Evolutionary conservation across 2,888 invertebrate species (phyloP).

Genomic region (Calliopum simillimum): DNA sequence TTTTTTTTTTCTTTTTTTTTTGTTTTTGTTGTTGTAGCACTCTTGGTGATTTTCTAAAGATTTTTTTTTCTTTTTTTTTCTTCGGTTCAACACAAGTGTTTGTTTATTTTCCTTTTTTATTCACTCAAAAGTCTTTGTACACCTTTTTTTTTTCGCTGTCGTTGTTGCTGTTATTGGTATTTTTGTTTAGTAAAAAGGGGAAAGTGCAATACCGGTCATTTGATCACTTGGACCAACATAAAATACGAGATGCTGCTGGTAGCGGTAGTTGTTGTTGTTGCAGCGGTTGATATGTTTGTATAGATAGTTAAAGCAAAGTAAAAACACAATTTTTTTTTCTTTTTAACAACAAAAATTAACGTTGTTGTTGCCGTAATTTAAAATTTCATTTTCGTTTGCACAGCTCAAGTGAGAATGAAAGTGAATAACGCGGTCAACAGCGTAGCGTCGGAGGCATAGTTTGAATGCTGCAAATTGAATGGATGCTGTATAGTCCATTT

Average conservation of each 20-base stretch:
- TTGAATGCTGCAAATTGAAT: not conserved
- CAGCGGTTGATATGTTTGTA: conserved; percentile 9
- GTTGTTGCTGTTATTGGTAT: conserved; percentile 8
- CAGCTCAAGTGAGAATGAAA: conserved; percentile 38
- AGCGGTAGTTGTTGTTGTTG: not conserved
- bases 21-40: conserved; percentile 8
- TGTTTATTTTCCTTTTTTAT: not conserved
- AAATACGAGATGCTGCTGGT: conserved; percentile 8
- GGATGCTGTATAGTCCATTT: not conserved
- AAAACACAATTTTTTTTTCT: not conserved
- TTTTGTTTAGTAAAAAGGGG: conserved; percentile 26
- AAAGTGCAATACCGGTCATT: conserved; percentile 35
- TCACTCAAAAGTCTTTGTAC: not conserved
- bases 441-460: not conserved
- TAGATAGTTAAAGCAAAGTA: too few species aligned
- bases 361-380: conserved; percentile 18
- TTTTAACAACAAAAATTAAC: not conserved
- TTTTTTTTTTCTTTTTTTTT: conserved; percentile 24
- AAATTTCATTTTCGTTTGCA: conserved; percentile 34
- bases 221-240: not conserved
- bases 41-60: conserved; percentile 25
- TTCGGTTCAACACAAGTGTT: not conserved
- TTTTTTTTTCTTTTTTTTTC: conserved; percentile 10
- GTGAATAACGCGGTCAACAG: conserved; percentile 30
- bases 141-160: not conserved